Conservation (phyloP, 2,888 invertebrate species). For the Deroplatys truncata region DNA sequence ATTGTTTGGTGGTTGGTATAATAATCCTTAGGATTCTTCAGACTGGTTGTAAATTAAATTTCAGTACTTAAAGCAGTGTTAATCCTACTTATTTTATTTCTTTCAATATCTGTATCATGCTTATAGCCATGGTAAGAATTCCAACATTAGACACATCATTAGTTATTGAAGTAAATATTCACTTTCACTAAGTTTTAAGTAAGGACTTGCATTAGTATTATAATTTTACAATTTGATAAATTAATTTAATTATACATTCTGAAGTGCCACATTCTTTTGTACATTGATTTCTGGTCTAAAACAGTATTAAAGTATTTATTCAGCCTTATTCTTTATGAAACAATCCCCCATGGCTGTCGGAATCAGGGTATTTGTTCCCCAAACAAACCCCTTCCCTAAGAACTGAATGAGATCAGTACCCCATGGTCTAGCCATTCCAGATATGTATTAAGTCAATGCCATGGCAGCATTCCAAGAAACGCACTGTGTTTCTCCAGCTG, state of each 20-base stretch:
- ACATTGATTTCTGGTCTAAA: neutral
- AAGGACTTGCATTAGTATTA: neutral
- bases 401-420: constrained; percentile 7
- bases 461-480: neutral
- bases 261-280: neutral
- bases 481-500: neutral
- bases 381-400: neutral
- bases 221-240: neutral
- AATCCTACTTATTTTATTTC: neutral
- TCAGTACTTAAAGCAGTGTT: neutral
- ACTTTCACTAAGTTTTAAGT: neutral
- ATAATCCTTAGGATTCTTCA: neutral
- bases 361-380: constrained; percentile 26
- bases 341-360: constrained; percentile 14
- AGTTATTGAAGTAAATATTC: neutral
- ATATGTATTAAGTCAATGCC: neutral
- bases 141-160: neutral
- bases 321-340: constrained; percentile 3
- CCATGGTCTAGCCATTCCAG: constrained; percentile 8
- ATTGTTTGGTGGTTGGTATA: constrained; percentile 10
- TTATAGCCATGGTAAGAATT: neutral
- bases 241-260: neutral
- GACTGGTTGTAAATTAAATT: neutral
- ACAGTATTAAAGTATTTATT: constrained; percentile 1
- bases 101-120: neutral